Base-by-base conservation (phyloP, 2,888 invertebrate genomes). In the Ormyrus rosae region DNA sequence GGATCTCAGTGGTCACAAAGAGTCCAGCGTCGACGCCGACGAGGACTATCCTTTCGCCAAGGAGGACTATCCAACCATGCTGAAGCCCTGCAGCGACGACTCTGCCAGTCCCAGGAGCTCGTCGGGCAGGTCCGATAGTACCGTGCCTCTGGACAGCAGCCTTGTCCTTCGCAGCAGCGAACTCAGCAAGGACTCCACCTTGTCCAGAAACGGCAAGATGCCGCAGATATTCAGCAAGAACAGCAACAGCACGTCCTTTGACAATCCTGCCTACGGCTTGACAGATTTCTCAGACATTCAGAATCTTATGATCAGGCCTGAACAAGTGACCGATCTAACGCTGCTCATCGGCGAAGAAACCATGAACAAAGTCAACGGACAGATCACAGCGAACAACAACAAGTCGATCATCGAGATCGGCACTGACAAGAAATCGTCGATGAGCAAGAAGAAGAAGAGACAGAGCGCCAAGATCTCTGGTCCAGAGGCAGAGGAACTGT, bases 31-130 rank as follows among this genome's bases (percentile, higher is more conserved):
- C n/a, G 90, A 90, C 83, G 85, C 86, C 6, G 90, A 90, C 78
- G 90, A 90, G 82, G 90, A 90, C 65, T 90, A 90, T 55, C 90
- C 90, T 0, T 91, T 90, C 79, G 90, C 90, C n/a, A 90, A 91
- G 73, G 90, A 91, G 78, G 90, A 90, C 76, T 91, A 91, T 70
- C 90, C 90, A 8, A 91, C 90, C 1, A 91, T 91, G 88, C 83
- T 90, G 4, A 91, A 91, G 74, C 89, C 89, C 4, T 90, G 90
- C 83, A 90, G 90, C 85, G 90, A 90, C 83, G 90, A 90, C 73
- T 91, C 90, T 8, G 89, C 90, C 2, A 90, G 90, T 78, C 90
- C 90, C 5, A 85, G 90, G 61, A 90, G 90, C 70, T 90, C 90
- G 0, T 91, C 90, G 4, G 89, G 90, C 0, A 83, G 90, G 48